These are phyloP conservation scores for Pardalotus punctatus DNA, from an alignment of 2,113 vertebrate genomes.

Conservation along the genomic window DNA sequence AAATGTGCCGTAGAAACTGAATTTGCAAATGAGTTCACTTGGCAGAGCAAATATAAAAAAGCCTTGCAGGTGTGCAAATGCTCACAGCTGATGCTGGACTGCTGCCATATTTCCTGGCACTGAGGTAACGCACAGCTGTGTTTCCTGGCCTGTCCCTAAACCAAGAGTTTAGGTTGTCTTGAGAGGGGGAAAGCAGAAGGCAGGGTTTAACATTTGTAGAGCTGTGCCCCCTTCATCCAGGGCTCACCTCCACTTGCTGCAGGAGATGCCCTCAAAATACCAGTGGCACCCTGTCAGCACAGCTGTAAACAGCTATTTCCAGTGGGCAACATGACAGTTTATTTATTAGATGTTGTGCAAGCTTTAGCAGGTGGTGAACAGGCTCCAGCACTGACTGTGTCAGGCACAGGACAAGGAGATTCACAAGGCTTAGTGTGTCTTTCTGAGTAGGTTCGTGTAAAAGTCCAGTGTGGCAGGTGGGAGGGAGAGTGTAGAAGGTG, in stretches of 20 bases:
- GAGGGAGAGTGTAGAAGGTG: neutral
- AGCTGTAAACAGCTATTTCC: neutral
- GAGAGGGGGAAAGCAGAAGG: neutral
- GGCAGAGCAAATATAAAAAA: neutral
- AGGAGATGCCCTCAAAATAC: neutral
- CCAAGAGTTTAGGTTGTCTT: neutral
- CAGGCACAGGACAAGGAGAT: neutral
- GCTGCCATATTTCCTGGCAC: neutral
- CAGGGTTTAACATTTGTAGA: neutral
- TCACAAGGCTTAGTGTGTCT: neutral
- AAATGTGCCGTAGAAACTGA: neutral
- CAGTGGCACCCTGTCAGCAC: accelerated
- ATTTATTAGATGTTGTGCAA: neutral
- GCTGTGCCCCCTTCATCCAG: neutral
- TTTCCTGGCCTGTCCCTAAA: neutral
- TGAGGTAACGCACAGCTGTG: accelerated
- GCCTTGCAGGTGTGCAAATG: neutral
- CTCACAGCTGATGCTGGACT: neutral
- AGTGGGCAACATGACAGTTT: neutral
- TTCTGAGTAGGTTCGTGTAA: neutral
- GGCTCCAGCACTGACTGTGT: neutral
- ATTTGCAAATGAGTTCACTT: neutral
- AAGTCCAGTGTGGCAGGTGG: accelerated
- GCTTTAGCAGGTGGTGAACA: neutral
- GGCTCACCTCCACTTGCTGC: accelerated